These are phyloP conservation scores for Ostrea edulis DNA, from an alignment of 1,140 invertebrate genomes.

Conservation along the genomic window DNA sequence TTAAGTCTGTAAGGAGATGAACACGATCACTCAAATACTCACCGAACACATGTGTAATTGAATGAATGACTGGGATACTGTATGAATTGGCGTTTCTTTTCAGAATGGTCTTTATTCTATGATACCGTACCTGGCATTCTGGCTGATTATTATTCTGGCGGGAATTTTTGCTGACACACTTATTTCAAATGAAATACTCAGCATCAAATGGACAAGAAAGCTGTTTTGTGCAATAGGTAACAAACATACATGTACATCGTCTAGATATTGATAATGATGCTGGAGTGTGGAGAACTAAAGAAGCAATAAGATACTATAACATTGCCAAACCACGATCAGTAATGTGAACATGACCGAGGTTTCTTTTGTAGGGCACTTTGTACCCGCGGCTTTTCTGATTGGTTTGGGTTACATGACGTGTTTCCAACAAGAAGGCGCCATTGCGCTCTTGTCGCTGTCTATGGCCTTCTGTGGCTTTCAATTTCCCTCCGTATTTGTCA, in stretches of 20 bases:
- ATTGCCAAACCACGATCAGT: neutral
- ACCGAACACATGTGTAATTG: neutral
- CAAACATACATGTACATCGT: neutral
- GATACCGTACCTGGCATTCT: constrained; percentile 93
- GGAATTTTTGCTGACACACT: constrained; percentile 91
- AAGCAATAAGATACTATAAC: too few species aligned
- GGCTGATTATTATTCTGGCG: constrained; percentile 87
- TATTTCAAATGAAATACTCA: constrained; percentile 84
- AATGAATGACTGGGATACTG: neutral
- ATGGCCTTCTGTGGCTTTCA: constrained; percentile 72
- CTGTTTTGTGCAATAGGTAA: constrained; percentile 81
- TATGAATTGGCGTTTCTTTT: constrained; percentile 9
- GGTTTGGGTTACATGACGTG: constrained; percentile 70
- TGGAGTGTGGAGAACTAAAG: too few species aligned
- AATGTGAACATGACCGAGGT: neutral
- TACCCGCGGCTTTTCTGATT: constrained; percentile 68
- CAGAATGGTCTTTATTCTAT: constrained; percentile 94
- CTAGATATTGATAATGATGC: too few species aligned
- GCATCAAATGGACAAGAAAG: constrained; percentile 78
- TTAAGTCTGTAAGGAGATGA: constrained; percentile 85
- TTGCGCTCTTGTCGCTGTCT: constrained; percentile 69
- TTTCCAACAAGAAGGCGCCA: constrained; percentile 64
- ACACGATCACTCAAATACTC: neutral
- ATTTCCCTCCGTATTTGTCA: constrained; percentile 87
- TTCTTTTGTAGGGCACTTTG: constrained; percentile 63